Evolutionary conservation across 2,797 vertebrate species (phyloP).

Genomic region (Anomalospiza imberbis): DNA sequence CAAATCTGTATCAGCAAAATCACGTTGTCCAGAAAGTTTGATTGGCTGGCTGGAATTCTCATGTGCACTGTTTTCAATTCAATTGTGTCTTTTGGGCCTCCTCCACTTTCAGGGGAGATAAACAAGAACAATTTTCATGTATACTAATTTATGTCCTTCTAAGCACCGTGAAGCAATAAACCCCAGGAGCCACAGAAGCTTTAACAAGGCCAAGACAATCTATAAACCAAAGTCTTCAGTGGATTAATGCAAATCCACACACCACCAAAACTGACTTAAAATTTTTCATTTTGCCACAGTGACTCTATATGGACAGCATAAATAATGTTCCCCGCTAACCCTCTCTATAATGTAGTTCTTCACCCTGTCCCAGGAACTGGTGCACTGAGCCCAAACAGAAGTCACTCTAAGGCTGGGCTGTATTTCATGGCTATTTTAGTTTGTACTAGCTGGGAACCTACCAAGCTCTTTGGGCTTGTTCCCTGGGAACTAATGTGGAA

Average conservation of each 20-base stretch:
- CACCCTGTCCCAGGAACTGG: not conserved
- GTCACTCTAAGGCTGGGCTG: not conserved
- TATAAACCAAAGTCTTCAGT: slow-evolving; percentile 31
- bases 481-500: not conserved
- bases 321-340: slow-evolving; percentile 28
- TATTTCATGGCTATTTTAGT: not conserved
- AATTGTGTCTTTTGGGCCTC: not conserved
- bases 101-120: not conserved
- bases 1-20: slow-evolving; percentile 27
- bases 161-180: slow-evolving; percentile 34
- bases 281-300: slow-evolving; percentile 41
- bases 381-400: not conserved
- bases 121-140: not conserved
- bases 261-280: slow-evolving; percentile 25
- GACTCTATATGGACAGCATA: slow-evolving; percentile 39
- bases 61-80: not conserved
- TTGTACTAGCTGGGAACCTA: not conserved
- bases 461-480: not conserved
- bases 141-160: slow-evolving; percentile 15
- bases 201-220: slow-evolving; percentile 30
- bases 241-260: slow-evolving; percentile 39
- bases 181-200: slow-evolving; percentile 42
- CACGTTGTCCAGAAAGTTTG: not conserved
- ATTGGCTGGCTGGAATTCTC: not conserved
- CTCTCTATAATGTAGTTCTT: not conserved